These are phyloP conservation scores for Lasioglossum malachurum DNA, from an alignment of 2,888 invertebrate genomes.

Conservation along the genomic window DNA sequence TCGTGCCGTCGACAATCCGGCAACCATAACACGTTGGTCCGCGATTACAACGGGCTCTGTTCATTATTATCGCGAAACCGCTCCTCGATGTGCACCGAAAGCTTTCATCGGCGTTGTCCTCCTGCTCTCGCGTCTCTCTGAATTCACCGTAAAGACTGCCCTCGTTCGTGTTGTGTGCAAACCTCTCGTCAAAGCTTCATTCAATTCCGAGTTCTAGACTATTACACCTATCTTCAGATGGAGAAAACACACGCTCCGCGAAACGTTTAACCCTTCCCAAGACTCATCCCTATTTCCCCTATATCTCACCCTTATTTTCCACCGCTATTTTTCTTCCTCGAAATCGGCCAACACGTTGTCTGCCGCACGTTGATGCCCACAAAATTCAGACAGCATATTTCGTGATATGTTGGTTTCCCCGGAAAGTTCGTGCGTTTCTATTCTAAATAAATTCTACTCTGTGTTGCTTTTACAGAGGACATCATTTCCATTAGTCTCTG, in stretches of 20 bases:
- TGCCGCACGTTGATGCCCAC: neutral
- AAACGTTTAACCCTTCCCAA: neutral
- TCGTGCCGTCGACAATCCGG: conserved; percentile 44
- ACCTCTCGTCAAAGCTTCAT: neutral
- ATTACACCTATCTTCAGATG: neutral
- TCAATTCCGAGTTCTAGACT: neutral
- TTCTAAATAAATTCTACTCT: no score
- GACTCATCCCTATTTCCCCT: neutral
- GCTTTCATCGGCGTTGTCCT: conserved; percentile 50
- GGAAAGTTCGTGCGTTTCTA: no score
- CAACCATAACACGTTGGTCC: conserved; percentile 52
- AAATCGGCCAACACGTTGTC: neutral
- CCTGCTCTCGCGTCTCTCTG: neutral
- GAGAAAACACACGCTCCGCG: neutral
- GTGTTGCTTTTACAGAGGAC: no score
- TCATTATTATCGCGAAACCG: conserved; percentile 53
- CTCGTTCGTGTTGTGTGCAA: conserved; percentile 1
- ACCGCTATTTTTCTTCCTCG: neutral
- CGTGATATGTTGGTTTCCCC: no score
- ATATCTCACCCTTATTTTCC: neutral
- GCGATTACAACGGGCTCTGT: conserved; percentile 45
- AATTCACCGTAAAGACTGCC: conserved; percentile 53
- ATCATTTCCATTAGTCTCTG: no score
- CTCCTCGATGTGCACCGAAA: conserved; percentile 49
- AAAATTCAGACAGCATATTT: neutral